phyloP scores from a whole-genome alignment of 2,797 vertebrate species.

The Lindbergichthys nudifrons region DNA sequence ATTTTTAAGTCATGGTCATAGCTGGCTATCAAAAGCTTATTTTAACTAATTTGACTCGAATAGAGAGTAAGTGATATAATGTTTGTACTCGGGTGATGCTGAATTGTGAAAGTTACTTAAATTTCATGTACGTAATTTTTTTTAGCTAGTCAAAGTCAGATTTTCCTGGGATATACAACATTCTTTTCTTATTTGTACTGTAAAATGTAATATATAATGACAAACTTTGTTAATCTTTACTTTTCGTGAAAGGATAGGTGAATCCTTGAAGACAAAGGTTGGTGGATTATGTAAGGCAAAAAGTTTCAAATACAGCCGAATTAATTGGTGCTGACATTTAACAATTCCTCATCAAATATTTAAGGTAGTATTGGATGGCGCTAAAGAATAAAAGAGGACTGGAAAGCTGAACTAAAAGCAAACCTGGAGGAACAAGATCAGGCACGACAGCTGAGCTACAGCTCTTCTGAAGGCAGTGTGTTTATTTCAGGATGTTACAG shows the following conservation, averaged over 20 bases:
- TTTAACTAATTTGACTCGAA: background rate
- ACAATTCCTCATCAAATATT: background rate
- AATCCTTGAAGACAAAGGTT: background rate
- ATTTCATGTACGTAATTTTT: background rate
- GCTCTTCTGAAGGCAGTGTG: background rate
- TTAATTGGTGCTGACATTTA: background rate
- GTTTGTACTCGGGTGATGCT: background rate
- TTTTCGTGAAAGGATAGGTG: background rate
- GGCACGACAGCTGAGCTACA: slow-evolving; percentile 5
- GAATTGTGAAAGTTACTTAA: background rate
- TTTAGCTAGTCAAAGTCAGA: background rate
- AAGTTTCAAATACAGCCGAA: background rate
- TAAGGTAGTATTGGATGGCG: background rate
- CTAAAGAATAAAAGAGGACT: background rate
- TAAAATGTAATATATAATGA: background rate
- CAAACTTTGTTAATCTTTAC: background rate
- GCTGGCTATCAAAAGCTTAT: background rate
- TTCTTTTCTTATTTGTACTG: background rate
- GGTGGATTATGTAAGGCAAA: background rate
- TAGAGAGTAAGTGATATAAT: background rate
- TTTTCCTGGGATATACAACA: background rate
- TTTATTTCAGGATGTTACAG: slow-evolving; percentile 27
- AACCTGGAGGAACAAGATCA: slow-evolving; percentile 18
- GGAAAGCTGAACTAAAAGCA: slow-evolving; percentile 20
- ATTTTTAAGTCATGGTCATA: background rate